These are phyloP conservation scores for Lasiommata megera DNA, from an alignment of 2,888 invertebrate genomes.

Conservation along the genomic window DNA sequence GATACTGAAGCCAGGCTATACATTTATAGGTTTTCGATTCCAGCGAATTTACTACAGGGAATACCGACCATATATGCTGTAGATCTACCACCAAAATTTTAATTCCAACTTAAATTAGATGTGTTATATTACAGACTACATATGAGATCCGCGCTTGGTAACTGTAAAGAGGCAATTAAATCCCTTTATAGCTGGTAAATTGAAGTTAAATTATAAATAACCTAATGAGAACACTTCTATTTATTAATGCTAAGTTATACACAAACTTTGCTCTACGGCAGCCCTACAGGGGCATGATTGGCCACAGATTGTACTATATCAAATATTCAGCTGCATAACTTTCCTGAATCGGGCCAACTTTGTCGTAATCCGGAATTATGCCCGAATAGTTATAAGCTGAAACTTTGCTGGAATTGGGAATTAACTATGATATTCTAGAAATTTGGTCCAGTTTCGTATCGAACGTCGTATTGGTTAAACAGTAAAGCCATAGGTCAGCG, in stretches of 20 bases:
- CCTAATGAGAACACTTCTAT: no score
- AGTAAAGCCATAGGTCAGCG: background rate
- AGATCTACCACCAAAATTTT: no score
- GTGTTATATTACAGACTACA: no score
- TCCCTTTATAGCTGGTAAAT: no score
- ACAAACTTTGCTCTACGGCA: background rate
- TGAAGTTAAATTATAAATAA: no score
- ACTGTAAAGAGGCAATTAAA: no score
- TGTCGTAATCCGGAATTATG: conserved; percentile 20
- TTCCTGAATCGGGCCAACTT: conserved; percentile 12
- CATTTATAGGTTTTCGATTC: no score
- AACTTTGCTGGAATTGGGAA: conserved; percentile 15
- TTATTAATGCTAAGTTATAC: background rate
- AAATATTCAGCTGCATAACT: conserved; percentile 18
- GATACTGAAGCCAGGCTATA: no score
- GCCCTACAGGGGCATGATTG: conserved; percentile 8
- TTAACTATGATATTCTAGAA: conserved; percentile 16
- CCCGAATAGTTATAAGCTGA: conserved; percentile 18
- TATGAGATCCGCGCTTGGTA: no score
- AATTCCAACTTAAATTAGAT: no score
- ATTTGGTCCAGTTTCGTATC: conserved; percentile 7
- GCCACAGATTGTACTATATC: conserved; percentile 15
- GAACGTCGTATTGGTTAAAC: background rate
- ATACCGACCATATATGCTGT: no score
- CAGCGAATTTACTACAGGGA: no score